Evolutionary conservation across 2,797 vertebrate genomes (phyloP), one percentile per base, ranked within the genome.

Genomic region (Cynopterus sphinx): DNA sequence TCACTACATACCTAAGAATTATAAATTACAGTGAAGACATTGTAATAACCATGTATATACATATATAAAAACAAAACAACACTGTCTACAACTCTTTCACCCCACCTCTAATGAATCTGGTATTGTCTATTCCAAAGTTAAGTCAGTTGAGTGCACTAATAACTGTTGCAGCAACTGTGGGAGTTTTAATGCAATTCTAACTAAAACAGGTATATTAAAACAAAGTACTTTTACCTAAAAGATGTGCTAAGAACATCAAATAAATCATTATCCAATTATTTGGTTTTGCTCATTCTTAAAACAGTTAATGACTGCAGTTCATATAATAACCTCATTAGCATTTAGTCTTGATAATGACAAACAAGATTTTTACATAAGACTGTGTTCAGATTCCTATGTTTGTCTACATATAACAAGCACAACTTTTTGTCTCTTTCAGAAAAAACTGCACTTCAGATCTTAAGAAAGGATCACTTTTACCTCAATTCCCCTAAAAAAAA

Each of bases 391-490:
- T 86, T 70, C 10, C 31, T 75, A 12, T 36, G 13, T 78, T 68
- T 94, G 15, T 59, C 28, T 70, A 81, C 26, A 91, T 11, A 26
- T 24, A 82, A 51, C 7, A 85, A 87, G 41, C 16, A 59, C 10
- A 89, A 46, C 21, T 89, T 95, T 84, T 24, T 53, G 65, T 79
- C 70, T 87, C n/a, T 81, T 90, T 8, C 33, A 6, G 92, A 81
- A 84, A 65, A 61, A 15, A 51, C 67, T 55, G 41, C 26, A 92
- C 26, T 91, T 59, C 55, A 83, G 39, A 87, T 9, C 90, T 94
- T 51, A 95, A 67, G 19, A 89, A 84, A 46, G 28, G 39, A 57
- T 73, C 82, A 59, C 28, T 31, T 96, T 26, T 96, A 81, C 63
- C 31, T 71, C 46, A 83, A 95, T 36, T 61, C 4, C 41, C 36